phyloP scores from a whole-genome alignment of 2,888 invertebrate genomes.

The Drosophila algonquin region DNA sequence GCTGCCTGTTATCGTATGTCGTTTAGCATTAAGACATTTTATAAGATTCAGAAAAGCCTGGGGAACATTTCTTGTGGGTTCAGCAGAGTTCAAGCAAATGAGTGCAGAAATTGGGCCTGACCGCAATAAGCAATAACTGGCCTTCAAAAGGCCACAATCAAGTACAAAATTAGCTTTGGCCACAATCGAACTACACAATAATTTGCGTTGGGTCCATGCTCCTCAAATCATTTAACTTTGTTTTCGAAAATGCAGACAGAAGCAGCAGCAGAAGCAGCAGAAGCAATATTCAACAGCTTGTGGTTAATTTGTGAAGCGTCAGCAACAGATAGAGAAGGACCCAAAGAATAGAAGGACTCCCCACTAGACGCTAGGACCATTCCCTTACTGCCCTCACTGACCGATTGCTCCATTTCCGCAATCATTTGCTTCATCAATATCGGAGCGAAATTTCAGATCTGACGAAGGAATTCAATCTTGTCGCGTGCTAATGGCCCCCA shows the following conservation, averaged over 20 bases:
- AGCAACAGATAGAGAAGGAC: conserved; percentile 6
- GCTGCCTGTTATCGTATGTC: no score
- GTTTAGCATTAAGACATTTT: no score
- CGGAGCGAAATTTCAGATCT: conserved; percentile 4
- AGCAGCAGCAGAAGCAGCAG: background rate
- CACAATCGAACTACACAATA: conserved; percentile 1
- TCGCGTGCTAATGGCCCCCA: conserved; percentile 37
- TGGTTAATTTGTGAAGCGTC: conserved; percentile 9
- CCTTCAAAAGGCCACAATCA: background rate
- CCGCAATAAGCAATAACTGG: no score
- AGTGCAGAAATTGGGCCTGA: background rate
- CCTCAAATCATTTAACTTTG: background rate
- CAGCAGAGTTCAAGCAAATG: background rate
- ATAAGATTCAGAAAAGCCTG: no score
- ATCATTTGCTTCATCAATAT: conserved; percentile 27
- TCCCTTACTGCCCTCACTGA: background rate
- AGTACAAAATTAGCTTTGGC: conserved; percentile 1
- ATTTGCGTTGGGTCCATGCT: background rate
- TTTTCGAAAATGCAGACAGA: background rate
- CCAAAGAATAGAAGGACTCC: background rate
- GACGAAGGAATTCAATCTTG: conserved; percentile 52
- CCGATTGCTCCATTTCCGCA: conserved; percentile 5
- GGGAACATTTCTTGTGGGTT: background rate
- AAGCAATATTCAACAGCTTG: conserved; percentile 10
- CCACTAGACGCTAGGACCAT: background rate